phyloP scores from a whole-genome alignment of 2,797 vertebrate species.

The Cercopithecus petaurista region DNA sequence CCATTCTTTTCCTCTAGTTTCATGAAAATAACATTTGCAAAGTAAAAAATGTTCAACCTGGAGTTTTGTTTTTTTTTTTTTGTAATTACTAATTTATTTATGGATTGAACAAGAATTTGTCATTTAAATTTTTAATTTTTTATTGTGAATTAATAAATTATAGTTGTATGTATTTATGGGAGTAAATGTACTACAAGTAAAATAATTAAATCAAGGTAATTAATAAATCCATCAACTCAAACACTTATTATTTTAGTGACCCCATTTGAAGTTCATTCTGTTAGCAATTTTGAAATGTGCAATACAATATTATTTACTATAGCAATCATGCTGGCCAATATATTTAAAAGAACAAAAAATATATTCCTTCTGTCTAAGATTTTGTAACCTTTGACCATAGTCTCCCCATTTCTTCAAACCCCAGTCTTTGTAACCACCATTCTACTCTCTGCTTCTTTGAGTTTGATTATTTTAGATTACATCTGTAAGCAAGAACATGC shows the following conservation, averaged over 20 bases:
- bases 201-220: background rate
- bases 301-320: background rate
- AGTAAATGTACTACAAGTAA: background rate
- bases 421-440: background rate
- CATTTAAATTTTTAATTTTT: background rate
- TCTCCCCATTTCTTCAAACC: background rate
- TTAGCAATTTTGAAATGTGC: background rate
- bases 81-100: background rate
- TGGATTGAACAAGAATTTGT: background rate
- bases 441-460: background rate
- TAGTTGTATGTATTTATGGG: background rate
- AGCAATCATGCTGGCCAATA: background rate
- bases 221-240: background rate
- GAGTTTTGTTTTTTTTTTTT: background rate
- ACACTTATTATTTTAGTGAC: background rate
- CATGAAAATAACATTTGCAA: background rate
- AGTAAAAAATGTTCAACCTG: background rate
- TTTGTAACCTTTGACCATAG: background rate
- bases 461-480: background rate
- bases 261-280: background rate
- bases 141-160: background rate
- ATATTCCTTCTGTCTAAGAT: background rate
- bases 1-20: background rate
- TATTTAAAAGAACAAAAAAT: background rate
- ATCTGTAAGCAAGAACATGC: background rate